These are phyloP conservation scores for Chaetogeoica ovagalla DNA, from an alignment of 2,888 invertebrate species.

Conservation along the genomic window DNA sequence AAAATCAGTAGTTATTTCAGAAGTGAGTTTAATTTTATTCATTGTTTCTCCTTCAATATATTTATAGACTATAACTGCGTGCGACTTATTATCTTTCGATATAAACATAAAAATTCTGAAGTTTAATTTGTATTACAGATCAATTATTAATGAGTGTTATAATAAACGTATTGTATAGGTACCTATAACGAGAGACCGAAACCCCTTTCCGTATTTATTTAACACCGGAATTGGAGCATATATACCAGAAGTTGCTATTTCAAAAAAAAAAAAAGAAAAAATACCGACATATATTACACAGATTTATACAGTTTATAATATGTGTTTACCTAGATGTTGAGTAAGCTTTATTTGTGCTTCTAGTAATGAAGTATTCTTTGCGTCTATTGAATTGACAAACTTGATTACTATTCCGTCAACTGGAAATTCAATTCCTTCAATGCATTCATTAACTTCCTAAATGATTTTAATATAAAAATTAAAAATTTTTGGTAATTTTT, in stretches of 20 bases:
- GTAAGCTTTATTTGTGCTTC: constrained; percentile 42
- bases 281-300: too few relatives aligned
- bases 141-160: not conserved
- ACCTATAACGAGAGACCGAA: constrained; percentile 15
- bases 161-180: constrained; percentile 15
- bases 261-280: not conserved
- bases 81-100: constrained; percentile 22
- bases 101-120: constrained; percentile 6
- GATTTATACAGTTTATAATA: not conserved
- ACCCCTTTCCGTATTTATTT: constrained; percentile 30
- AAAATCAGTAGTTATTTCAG: constrained; percentile 18
- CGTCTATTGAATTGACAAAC: constrained; percentile 38
- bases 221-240: constrained; percentile 20
- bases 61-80: constrained; percentile 27
- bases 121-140: not conserved
- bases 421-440: constrained; percentile 42
- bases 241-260: constrained; percentile 28
- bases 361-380: constrained; percentile 6
- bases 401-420: constrained; percentile 33
- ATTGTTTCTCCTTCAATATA: constrained; percentile 34
- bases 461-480: not conserved
- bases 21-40: not conserved
- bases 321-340: constrained; percentile 19
- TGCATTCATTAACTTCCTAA: constrained; percentile 27
- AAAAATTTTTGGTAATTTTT: not conserved